phyloP scores from a whole-genome alignment of 1,140 invertebrate species.

The Brachionus rotundiformis region DNA sequence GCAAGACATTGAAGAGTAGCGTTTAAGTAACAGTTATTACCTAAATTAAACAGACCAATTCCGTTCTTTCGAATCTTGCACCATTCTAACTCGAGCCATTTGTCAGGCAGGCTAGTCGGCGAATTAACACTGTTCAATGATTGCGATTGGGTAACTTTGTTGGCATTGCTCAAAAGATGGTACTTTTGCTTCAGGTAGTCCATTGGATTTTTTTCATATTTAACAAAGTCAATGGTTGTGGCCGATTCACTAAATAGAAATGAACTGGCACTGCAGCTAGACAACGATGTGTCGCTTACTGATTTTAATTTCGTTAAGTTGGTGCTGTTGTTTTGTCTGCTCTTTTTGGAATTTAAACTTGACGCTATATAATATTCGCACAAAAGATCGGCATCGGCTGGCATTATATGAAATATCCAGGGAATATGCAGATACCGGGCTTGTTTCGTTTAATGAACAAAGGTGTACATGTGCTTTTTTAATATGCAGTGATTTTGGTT shows the following conservation, averaged over 20 bases:
- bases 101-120: not conserved
- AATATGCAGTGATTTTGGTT: not conserved
- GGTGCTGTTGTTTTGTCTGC: not conserved
- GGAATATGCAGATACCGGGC: not conserved
- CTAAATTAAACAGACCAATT: slow-evolving; percentile 84
- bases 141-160: not conserved
- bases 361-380: slow-evolving; percentile 45
- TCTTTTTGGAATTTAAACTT: slow-evolving; percentile 14
- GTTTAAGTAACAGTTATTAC: slow-evolving; percentile 94
- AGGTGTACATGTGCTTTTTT: slow-evolving; percentile 38
- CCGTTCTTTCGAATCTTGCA: slow-evolving; percentile 30
- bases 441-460: not conserved
- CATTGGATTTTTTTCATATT: slow-evolving; percentile 51
- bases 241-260: not conserved
- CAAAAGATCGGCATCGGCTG: slow-evolving; percentile 45
- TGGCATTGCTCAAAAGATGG: not conserved
- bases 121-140: not conserved
- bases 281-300: not conserved
- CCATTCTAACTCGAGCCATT: slow-evolving; percentile 30
- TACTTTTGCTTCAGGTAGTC: slow-evolving; percentile 47
- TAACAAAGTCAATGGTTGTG: slow-evolving; percentile 39
- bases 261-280: not conserved
- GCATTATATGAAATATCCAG: slow-evolving; percentile 10
- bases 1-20: slow-evolving; percentile 77
- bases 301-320: slow-evolving; percentile 12